Evolutionary conservation across 1,140 invertebrate species (phyloP).

Genomic region (Calephelis virginiensis): DNA sequence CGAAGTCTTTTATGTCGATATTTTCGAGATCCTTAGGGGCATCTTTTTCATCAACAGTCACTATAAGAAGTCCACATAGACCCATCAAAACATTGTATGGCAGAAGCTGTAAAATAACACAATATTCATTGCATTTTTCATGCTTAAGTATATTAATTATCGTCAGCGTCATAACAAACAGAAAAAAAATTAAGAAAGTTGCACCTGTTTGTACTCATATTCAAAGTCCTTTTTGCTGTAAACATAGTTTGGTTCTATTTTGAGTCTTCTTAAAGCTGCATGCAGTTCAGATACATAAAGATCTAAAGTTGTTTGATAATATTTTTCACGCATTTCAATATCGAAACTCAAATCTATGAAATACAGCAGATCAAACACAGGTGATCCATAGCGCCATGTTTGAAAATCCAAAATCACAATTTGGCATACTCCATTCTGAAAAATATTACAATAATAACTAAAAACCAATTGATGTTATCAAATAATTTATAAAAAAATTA

Average conservation of each 20-base stretch:
- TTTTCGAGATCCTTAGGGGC: not conserved
- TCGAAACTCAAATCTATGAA: conserved; percentile 8
- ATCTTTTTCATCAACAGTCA: not conserved
- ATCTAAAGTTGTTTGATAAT: not conserved
- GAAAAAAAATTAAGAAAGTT: too few relatives aligned
- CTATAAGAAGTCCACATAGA: not conserved
- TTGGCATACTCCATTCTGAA: not conserved
- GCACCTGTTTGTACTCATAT: conserved; percentile 1
- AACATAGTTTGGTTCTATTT: conserved; percentile 8
- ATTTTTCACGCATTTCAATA: not conserved
- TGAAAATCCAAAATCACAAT: not conserved
- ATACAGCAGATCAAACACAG: conserved; percentile 1
- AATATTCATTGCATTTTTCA: too few relatives aligned
- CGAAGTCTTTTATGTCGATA: conserved; percentile 5
- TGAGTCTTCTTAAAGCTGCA: conserved; percentile 6
- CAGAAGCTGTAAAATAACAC: not conserved
- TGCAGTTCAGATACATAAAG: conserved; percentile 5
- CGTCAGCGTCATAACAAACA: too few relatives aligned
- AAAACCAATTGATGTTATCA: too few relatives aligned
- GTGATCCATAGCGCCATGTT: not conserved
- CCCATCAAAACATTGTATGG: not conserved
- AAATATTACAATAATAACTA: not conserved
- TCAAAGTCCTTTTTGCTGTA: conserved; percentile 3
- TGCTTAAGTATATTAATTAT: too few relatives aligned
- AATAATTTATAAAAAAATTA: too few relatives aligned